phyloP scores from a whole-genome alignment of 2,113 vertebrate genomes.

The Scomber colias region DNA sequence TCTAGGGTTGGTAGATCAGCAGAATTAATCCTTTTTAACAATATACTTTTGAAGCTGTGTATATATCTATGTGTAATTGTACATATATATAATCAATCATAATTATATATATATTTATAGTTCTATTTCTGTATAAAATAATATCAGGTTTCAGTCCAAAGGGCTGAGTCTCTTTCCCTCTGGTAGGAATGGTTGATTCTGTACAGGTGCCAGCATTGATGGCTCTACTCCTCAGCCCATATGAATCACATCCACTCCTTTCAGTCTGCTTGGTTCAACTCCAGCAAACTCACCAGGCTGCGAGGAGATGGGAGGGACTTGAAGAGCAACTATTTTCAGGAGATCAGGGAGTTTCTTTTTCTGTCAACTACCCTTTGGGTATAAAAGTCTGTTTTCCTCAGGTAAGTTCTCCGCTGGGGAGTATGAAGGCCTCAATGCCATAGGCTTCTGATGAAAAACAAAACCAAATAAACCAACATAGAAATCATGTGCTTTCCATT shows the following conservation, averaged over 20 bases:
- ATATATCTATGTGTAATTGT: slow-evolving; percentile 86
- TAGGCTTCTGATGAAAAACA: slow-evolving; percentile 72
- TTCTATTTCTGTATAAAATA: slow-evolving; percentile 88
- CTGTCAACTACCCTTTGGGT: slow-evolving; percentile 67
- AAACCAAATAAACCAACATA: slow-evolving; percentile 42
- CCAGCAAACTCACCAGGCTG: slow-evolving; percentile 47
- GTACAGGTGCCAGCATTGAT: slow-evolving; percentile 80
- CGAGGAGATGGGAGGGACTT: slow-evolving; percentile 70
- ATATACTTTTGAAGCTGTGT: slow-evolving; percentile 89
- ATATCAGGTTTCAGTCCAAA: slow-evolving; percentile 80
- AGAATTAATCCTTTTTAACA: slow-evolving; percentile 86
- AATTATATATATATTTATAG: slow-evolving; percentile 84
- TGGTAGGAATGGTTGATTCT: slow-evolving; percentile 85
- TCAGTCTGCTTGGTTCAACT: slow-evolving; percentile 34
- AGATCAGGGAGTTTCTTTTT: slow-evolving; percentile 64
- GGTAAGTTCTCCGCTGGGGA: slow-evolving; percentile 72
- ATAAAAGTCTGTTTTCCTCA: slow-evolving; percentile 77
- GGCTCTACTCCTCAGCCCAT: slow-evolving; percentile 72
- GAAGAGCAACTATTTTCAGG: slow-evolving; percentile 72
- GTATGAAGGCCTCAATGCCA: slow-evolving; percentile 83
- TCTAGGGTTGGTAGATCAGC: slow-evolving; percentile 89
- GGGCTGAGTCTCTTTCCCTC: slow-evolving; percentile 77
- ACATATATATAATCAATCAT: slow-evolving; percentile 86
- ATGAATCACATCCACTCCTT: slow-evolving; percentile 38
- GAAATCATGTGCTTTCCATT: slow-evolving; percentile 79